Percentiles rank a stretch among this genome's conserved stretches.
Conservation (phyloP, 2,113 vertebrate genomes). For the Chloropsis cyanopogon region DNA sequence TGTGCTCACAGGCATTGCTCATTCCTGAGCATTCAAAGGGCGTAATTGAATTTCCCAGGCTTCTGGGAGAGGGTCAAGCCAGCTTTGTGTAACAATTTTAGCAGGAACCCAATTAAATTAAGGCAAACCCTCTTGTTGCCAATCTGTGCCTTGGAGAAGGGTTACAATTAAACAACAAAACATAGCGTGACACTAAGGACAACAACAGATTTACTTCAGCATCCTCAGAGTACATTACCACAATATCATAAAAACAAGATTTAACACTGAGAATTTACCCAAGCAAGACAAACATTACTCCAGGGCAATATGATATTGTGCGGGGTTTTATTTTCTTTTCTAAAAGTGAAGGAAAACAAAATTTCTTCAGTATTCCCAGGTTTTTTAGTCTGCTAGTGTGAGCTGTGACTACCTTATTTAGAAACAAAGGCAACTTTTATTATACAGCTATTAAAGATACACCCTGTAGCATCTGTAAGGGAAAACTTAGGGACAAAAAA, state of each 20-base stretch:
- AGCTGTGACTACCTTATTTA: background rate
- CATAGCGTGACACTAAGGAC: background rate
- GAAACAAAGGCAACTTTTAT: background rate
- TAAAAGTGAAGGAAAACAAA: background rate
- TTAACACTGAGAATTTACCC: constrained; percentile 19
- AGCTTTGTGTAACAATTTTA: constrained; percentile 42
- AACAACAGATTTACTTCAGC: background rate
- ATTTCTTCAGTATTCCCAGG: background rate
- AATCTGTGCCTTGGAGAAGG: constrained; percentile 13
- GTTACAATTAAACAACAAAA: constrained; percentile 42
- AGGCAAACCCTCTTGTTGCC: background rate
- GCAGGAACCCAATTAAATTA: constrained; percentile 34
- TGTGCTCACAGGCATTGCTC: constrained; percentile 26
- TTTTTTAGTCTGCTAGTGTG: background rate
- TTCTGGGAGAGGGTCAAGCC: constrained; percentile 48
- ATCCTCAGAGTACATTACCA: constrained; percentile 6
- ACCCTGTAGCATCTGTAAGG: background rate
- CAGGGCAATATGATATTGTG: background rate
- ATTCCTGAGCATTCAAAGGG: constrained; percentile 32
- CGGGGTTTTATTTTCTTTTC: background rate
- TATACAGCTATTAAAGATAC: background rate
- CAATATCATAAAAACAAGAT: constrained; percentile 11
- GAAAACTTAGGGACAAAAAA: background rate
- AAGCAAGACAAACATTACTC: constrained; percentile 32
- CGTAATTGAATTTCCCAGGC: constrained; percentile 35